Base-by-base conservation (phyloP, 2,113 vertebrate genomes). In the Burhinus bistriatus region DNA sequence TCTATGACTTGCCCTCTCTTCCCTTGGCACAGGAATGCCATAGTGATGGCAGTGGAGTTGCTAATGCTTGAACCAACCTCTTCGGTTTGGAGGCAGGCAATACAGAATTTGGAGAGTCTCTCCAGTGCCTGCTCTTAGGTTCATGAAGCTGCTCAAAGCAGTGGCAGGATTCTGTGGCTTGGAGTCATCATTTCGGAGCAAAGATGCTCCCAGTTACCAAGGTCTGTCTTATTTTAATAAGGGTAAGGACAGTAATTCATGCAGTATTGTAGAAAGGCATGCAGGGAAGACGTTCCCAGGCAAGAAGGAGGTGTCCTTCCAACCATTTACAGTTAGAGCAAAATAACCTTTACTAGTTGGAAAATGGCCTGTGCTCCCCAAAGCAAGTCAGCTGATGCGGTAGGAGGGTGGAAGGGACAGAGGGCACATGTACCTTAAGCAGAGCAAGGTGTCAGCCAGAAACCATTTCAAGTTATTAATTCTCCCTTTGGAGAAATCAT, bases 1-100 rank as follows among this genome's bases (percentile, higher is more conserved):
- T 61, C 36, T 92, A 51, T 72, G 76, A 51, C 17, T 45, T 68
- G 54, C 25, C 15, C 5, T 78, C 36, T 51, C 25, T 51, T 76
- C 26, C 15, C 15, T 40, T 1, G 0, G 68, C 42, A 29, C 22
- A 32, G 11, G 21, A 51, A 20, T 40, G 38, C 42, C 2, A 0
- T 38, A 36, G 27, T 7, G 14, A 15, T 44, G 30, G 23, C 52
- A 72, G 30, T 7, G 21, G 71, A 77, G 27, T 26, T 83, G 40
- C 40, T 3, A 4, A 4, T 64, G 34, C 45, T 85, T 0, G 1
- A 65, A 44, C 25, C 12, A 19, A 51, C 11, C 32, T 69, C 55
- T 77, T 45, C 49, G 23, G 18, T 61, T 59, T 62, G 27, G 32
- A 57, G 34, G 36, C 49, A 81, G 38, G 38, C 42, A 59, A 64